Percentiles rank a stretch among this genome's conserved stretches.
These are phyloP conservation scores for Dicranocentrus wangi DNA, from an alignment of 2,888 invertebrate genomes.

Conservation along the genomic window DNA sequence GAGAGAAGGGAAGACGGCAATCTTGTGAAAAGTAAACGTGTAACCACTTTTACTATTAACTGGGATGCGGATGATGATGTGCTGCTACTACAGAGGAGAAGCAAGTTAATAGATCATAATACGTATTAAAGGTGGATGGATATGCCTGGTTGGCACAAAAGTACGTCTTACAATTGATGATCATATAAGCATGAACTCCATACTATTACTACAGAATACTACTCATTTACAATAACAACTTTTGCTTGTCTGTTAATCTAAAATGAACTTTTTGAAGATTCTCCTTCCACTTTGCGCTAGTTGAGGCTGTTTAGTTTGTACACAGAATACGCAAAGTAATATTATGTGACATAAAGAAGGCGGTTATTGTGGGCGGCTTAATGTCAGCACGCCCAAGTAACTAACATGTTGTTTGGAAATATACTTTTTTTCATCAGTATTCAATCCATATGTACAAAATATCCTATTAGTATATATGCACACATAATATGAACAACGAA, in stretches of 20 bases:
- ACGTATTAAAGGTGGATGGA: constrained; percentile 16
- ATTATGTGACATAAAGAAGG: constrained; percentile 55
- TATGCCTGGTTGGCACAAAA: too few relatives aligned
- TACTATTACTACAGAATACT: constrained; percentile 6
- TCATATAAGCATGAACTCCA: constrained; percentile 1
- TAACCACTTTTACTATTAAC: constrained; percentile 10
- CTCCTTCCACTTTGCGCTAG: constrained; percentile 50
- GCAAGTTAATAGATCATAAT: constrained; percentile 13
- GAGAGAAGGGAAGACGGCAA: constrained; percentile 14
- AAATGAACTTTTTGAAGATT: constrained; percentile 57
- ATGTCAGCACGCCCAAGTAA: constrained; percentile 63
- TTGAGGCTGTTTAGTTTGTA: background rate
- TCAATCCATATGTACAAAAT: constrained; percentile 33
- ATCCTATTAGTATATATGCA: constrained; percentile 14
- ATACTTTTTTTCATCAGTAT: constrained; percentile 43
- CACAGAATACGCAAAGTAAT: constrained; percentile 22
- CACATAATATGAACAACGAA: constrained; percentile 44
- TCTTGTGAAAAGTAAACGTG: constrained; percentile 28
- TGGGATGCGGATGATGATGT: constrained; percentile 7
- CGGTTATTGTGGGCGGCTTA: constrained; percentile 64
- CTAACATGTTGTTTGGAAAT: constrained; percentile 63
- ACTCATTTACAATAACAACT: constrained; percentile 51
- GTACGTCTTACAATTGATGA: constrained; percentile 27
- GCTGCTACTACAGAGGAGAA: background rate
- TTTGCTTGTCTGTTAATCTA: constrained; percentile 7